Percentiles rank a stretch among this genome's conserved stretches.
phyloP scores from a whole-genome alignment of 1,140 invertebrate genomes.

The Drosophila sproati region DNA sequence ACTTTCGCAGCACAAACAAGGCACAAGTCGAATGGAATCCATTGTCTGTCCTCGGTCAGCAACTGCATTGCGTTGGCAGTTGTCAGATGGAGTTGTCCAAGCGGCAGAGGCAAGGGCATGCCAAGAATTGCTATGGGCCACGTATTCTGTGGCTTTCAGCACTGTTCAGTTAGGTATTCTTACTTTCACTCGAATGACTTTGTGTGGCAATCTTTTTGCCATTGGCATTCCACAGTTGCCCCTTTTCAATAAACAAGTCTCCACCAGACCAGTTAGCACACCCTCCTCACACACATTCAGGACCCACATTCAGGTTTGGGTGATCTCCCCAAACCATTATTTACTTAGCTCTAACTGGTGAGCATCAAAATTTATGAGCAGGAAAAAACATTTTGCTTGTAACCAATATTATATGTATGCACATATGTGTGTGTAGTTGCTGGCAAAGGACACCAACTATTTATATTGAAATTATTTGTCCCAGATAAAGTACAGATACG shows the following conservation, averaged over 20 bases:
- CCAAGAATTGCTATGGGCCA: slow-evolving; percentile 1
- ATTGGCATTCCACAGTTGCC: slow-evolving; percentile 20
- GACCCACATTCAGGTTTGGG: too few species aligned
- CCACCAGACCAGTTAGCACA: slow-evolving; percentile 9
- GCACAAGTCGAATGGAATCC: slow-evolving; percentile 35
- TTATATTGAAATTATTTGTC: too few species aligned
- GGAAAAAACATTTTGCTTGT: slow-evolving; percentile 6
- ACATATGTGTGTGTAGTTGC: too few species aligned
- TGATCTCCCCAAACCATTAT: too few species aligned
- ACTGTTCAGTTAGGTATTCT: slow-evolving; percentile 9
- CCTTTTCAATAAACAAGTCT: slow-evolving; percentile 10
- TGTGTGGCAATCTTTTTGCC: slow-evolving; percentile 11
- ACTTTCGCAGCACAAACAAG: slow-evolving; percentile 28
- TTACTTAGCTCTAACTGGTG: slow-evolving; percentile 2
- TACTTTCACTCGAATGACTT: slow-evolving; percentile 20
- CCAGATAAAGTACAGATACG: too few species aligned
- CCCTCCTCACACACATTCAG: too few species aligned
- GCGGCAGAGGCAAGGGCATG: not conserved
- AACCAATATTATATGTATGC: not conserved
- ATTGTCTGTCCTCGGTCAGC: slow-evolving; percentile 41
- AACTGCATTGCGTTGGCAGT: not conserved
- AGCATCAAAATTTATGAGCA: slow-evolving; percentile 42
- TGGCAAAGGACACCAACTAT: too few species aligned
- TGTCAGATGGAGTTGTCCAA: not conserved
- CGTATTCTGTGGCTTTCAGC: slow-evolving; percentile 12